Conservation (phyloP, 2,888 invertebrate species). For the Drosophila stalkeri region DNA sequence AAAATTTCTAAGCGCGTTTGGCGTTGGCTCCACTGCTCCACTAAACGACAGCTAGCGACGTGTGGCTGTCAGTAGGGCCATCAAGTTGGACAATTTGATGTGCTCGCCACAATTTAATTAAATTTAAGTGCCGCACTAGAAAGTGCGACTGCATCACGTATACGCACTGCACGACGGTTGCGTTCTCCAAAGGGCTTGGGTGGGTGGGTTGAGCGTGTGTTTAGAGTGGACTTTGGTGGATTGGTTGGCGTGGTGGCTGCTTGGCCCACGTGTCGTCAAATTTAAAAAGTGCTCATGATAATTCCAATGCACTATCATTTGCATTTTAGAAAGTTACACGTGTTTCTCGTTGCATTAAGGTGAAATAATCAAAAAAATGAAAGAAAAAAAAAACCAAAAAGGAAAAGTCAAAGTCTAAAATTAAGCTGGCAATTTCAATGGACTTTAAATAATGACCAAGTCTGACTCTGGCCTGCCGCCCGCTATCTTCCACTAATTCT, state of each 20-base stretch:
- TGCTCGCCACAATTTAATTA: constrained; percentile 32
- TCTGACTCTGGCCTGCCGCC: constrained; percentile 9
- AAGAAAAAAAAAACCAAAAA: constrained; percentile 35
- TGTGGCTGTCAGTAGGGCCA: constrained; percentile 56
- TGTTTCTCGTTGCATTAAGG: constrained; percentile 68
- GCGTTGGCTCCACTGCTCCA: constrained; percentile 49
- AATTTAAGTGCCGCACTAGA: constrained; percentile 66
- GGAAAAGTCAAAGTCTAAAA: constrained; percentile 53
- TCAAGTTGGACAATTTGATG: constrained; percentile 53
- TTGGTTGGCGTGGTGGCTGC: constrained; percentile 3
- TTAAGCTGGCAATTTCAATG: constrained; percentile 48
- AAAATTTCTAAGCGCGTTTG: constrained; percentile 53
- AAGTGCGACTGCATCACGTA: constrained; percentile 69
- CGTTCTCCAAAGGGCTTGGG: constrained; percentile 38
- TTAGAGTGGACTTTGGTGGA: constrained; percentile 5
- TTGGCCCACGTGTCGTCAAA: constrained; percentile 63
- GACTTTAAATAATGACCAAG: constrained; percentile 44
- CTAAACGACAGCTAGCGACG: constrained; percentile 66
- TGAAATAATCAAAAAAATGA: constrained; percentile 21
- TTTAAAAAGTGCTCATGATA: constrained; percentile 70
- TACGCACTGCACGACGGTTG: constrained; percentile 46
- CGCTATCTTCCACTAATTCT: constrained; percentile 23
- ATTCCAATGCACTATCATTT: constrained; percentile 72
- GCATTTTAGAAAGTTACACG: constrained; percentile 77
- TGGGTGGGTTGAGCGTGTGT: constrained; percentile 16